Percentiles rank a stretch among this genome's conserved stretches.
Conservation (phyloP, 2,113 vertebrate genomes). For the Datnioides undecimradiatus region DNA sequence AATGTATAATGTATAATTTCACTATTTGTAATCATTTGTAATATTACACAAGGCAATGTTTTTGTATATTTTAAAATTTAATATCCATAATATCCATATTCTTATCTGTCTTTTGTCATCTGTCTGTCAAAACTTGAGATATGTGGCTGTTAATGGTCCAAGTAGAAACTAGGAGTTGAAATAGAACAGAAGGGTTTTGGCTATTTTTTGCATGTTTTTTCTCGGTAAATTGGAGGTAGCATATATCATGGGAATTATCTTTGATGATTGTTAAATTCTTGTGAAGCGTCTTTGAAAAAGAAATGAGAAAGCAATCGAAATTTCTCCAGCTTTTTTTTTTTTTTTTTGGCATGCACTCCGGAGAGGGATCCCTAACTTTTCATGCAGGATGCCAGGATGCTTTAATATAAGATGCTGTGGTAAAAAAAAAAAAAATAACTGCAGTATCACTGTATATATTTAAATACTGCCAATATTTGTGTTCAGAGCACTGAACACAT, state of each 20-base stretch:
- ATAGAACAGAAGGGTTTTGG: not conserved
- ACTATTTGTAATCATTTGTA: not conserved
- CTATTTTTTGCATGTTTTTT: not conserved
- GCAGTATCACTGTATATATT: not conserved
- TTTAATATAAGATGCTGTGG: not conserved
- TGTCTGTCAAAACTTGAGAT: not conserved
- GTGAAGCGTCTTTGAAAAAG: not conserved
- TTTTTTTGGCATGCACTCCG: not conserved
- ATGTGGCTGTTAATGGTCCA: not conserved
- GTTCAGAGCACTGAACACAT: not conserved
- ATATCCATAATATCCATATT: no score
- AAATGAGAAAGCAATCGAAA: not conserved
- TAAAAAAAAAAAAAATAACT: not conserved
- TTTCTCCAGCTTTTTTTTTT: no score
- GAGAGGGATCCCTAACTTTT: not conserved
- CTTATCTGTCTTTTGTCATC: not conserved
- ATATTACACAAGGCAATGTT: not conserved
- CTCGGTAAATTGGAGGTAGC: not conserved
- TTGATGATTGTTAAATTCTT: not conserved
- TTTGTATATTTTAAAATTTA: no score
- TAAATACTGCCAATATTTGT: not conserved
- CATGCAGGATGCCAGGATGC: not conserved
- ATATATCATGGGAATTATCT: not conserved
- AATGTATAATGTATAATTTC: no score
- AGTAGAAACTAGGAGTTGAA: not conserved